A percentile compares a stretch with the other conserved stretches of the same genome.
phyloP scores from a whole-genome alignment of 2,888 invertebrate species.

The Allophyes oxyacanthae region DNA sequence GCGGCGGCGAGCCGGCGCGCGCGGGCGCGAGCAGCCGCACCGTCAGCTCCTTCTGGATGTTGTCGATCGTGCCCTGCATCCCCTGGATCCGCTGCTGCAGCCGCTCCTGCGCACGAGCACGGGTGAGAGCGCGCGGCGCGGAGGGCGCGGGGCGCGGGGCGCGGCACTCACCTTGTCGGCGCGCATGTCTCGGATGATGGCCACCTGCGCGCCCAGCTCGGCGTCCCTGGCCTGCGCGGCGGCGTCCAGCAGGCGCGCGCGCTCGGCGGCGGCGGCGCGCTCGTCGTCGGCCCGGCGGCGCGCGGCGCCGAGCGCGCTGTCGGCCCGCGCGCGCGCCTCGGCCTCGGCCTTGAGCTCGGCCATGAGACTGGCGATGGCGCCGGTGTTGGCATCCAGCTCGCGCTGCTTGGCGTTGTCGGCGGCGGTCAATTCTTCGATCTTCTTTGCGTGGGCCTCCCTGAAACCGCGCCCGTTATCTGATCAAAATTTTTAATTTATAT shows the following conservation, averaged over 20 bases:
- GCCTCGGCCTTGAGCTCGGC: conserved; percentile 36
- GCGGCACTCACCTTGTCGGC: conserved; percentile 69
- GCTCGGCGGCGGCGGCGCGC: conserved; percentile 3
- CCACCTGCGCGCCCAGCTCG: conserved; percentile 68
- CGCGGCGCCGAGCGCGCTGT: conserved; percentile 23
- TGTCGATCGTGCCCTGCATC: conserved; percentile 76
- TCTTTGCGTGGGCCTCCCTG: conserved; percentile 50
- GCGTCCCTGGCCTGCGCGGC: conserved; percentile 63
- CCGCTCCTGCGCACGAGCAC: conserved; percentile 65
- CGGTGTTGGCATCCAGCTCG: conserved; percentile 39
- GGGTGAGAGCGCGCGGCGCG: not conserved
- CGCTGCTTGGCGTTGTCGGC: conserved; percentile 23
- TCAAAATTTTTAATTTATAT: no score
- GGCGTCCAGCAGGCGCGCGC: not conserved
- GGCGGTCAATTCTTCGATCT: conserved; percentile 4
- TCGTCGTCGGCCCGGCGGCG: conserved; percentile 39
- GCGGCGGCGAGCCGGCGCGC: conserved; percentile 26
- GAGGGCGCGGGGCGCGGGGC: not conserved
- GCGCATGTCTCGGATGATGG: conserved; percentile 67
- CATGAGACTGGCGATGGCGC: conserved; percentile 48
- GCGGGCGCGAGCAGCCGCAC: conserved; percentile 53
- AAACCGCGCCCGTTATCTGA: not conserved
- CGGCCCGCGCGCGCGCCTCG: conserved; percentile 35
- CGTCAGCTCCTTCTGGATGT: conserved; percentile 76
- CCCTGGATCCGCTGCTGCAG: conserved; percentile 69